Conservation (phyloP, 2,888 invertebrate genomes). For the Macrosiphum euphorbiae region DNA sequence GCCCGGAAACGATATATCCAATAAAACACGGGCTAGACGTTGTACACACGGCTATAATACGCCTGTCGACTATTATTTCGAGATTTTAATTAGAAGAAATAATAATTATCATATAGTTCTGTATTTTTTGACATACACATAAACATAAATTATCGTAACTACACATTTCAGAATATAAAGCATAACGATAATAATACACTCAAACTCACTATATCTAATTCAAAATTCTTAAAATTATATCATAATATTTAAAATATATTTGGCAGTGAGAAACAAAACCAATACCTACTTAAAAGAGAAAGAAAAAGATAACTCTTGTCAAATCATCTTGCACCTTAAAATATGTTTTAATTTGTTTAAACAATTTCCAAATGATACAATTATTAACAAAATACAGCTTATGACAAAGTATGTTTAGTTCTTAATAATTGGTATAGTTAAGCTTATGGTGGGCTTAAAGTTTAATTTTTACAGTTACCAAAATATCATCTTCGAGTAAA, state of each 20-base stretch:
- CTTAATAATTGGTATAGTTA: background rate
- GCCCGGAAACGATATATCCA: conserved; percentile 63
- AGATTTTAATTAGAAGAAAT: conserved; percentile 40
- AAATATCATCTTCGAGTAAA: background rate
- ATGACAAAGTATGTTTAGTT: background rate
- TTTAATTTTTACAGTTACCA: background rate
- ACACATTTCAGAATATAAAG: background rate
- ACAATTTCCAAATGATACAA: background rate
- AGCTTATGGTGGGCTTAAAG: background rate
- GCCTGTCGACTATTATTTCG: conserved; percentile 38
- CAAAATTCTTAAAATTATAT: background rate
- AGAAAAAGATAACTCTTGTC: background rate
- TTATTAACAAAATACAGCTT: background rate
- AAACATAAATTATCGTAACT: conserved; percentile 11
- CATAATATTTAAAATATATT: background rate
- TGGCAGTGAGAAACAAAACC: background rate
- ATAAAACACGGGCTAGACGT: conserved; percentile 46
- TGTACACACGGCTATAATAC: background rate
- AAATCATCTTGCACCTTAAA: background rate
- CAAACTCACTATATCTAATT: background rate
- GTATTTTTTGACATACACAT: conserved; percentile 1
- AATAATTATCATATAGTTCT: conserved; percentile 1
- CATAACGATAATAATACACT: conserved; percentile 3
- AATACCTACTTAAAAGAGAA: background rate
- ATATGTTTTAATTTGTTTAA: background rate